phyloP scores from a whole-genome alignment of 2,888 invertebrate species.

The Elmis aenea region DNA sequence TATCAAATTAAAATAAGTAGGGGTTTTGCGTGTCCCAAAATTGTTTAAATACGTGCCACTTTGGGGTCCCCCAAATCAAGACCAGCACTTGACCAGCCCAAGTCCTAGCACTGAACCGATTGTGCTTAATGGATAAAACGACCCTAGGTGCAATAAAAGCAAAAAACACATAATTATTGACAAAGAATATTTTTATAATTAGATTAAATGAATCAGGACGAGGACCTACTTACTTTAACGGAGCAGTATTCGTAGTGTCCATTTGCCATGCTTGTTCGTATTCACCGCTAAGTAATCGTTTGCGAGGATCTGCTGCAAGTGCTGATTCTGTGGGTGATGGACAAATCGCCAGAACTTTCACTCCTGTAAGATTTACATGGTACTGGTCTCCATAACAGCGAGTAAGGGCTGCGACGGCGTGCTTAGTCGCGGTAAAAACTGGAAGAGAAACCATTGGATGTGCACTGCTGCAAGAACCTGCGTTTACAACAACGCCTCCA shows the following conservation, averaged over 20 bases:
- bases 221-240: conserved; percentile 58
- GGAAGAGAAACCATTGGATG: conserved; percentile 68
- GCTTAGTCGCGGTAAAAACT: conserved; percentile 73
- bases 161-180: too few relatives aligned
- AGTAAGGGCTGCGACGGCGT: conserved; percentile 68
- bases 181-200: not conserved
- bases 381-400: conserved; percentile 71
- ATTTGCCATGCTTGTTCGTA: conserved; percentile 70
- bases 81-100: too few relatives aligned
- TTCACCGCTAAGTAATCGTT: conserved; percentile 64
- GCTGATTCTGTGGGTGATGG: conserved; percentile 65
- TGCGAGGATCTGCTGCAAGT: conserved; percentile 62
- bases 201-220: conserved; percentile 1
- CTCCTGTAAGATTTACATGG: conserved; percentile 67
- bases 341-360: conserved; percentile 65
- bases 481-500: conserved; percentile 72
- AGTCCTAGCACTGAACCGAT: too few relatives aligned
- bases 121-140: too few relatives aligned
- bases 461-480: conserved; percentile 66
- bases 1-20: too few relatives aligned
- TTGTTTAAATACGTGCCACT: too few relatives aligned
- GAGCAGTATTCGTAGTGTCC: conserved; percentile 59
- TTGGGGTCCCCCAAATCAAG: too few relatives aligned
- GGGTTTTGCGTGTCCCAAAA: too few relatives aligned
- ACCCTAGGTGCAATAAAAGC: too few relatives aligned